These are phyloP conservation scores for Leptura quadrifasciata DNA, from an alignment of 2,888 invertebrate genomes.

Conservation along the genomic window DNA sequence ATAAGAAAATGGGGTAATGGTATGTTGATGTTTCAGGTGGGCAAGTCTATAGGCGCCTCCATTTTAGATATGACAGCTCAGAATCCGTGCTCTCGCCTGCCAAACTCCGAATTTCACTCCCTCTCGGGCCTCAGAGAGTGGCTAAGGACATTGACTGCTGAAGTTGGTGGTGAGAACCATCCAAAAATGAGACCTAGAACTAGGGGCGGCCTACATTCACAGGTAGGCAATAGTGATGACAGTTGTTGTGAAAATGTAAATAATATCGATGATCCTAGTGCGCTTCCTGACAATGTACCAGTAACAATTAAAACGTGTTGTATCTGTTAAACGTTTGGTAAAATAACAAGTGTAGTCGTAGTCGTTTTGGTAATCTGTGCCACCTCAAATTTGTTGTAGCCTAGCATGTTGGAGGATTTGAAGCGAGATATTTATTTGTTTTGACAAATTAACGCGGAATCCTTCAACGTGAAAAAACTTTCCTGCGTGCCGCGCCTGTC, in stretches of 20 bases:
- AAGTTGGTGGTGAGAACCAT: conserved; percentile 54
- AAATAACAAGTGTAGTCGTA: conserved; percentile 7
- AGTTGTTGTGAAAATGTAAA: conserved; percentile 50
- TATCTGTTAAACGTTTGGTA: conserved; percentile 52
- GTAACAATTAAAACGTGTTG: conserved; percentile 59
- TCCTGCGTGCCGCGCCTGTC: background rate
- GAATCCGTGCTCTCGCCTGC: conserved; percentile 88
- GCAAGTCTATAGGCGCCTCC: conserved; percentile 87
- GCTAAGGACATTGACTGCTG: conserved; percentile 73
- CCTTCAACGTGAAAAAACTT: background rate
- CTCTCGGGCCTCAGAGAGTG: conserved; percentile 81
- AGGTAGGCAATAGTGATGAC: conserved; percentile 66
- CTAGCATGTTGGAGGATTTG: background rate
- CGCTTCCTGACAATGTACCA: conserved; percentile 52
- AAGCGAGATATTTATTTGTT: background rate
- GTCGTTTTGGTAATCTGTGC: background rate
- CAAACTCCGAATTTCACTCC: conserved; percentile 87
- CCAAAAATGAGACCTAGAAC: conserved; percentile 51
- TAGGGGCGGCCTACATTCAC: conserved; percentile 64
- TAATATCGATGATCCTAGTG: conserved; percentile 45
- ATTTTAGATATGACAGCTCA: conserved; percentile 88
- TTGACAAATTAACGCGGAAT: background rate
- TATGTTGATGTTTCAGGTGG: conserved; percentile 77
- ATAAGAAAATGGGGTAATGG: background rate
- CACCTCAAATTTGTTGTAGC: conserved; percentile 1